Evolutionary conservation across 2,888 invertebrate genomes (phyloP).

Genomic region (Andrena haemorrhoa): DNA sequence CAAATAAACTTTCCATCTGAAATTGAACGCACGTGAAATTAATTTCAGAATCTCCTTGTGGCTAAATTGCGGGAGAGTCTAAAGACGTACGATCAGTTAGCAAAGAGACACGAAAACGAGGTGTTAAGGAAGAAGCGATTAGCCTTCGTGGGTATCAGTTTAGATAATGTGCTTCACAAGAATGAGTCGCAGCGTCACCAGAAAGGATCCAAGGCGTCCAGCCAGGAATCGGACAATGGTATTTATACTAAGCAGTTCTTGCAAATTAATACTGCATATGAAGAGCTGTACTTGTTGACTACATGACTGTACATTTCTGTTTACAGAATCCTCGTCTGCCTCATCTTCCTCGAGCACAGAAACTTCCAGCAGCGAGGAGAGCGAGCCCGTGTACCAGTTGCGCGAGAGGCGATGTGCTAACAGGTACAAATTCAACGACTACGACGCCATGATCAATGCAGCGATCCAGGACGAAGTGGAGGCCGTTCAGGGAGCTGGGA

Average conservation of each 20-base stretch:
- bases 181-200: conserved; percentile 74
- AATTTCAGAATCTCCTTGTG: conserved; percentile 88
- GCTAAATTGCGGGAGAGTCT: conserved; percentile 91
- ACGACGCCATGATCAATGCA: conserved; percentile 97
- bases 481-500: conserved; percentile 91
- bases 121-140: conserved; percentile 89
- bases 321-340: conserved; percentile 73
- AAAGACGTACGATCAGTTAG: conserved; percentile 90
- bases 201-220: conserved; percentile 76
- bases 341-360: conserved; percentile 79
- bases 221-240: conserved; percentile 74
- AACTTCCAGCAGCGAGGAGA: conserved; percentile 86
- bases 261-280: background rate
- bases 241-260: conserved; percentile 16
- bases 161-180: conserved; percentile 89
- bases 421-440: conserved; percentile 95
- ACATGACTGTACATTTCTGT: background rate
- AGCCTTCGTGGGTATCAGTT: conserved; percentile 91
- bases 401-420: conserved; percentile 92
- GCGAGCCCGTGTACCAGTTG: conserved; percentile 93
- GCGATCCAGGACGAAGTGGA: conserved; percentile 93
- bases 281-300: background rate
- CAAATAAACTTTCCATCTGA: background rate
- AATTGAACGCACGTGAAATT: conserved; percentile 10
- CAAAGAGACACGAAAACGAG: conserved; percentile 89